Percentiles rank a stretch among this genome's conserved stretches.
phyloP scores from a whole-genome alignment of 2,113 vertebrate species.

The Varanus salvator region DNA sequence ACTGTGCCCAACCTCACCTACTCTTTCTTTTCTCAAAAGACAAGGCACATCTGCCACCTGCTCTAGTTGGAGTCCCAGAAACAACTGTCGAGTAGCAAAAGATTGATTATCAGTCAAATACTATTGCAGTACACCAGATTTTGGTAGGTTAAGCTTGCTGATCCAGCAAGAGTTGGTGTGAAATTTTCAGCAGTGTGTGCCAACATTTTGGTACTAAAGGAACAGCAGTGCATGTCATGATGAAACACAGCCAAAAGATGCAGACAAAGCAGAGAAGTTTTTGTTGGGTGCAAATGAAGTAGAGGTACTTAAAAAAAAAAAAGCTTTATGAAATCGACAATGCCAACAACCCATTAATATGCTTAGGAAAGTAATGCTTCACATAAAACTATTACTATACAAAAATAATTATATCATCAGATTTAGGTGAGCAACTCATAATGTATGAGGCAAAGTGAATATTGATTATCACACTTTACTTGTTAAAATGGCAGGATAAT shows the following conservation, averaged over 20 bases:
- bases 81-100: conserved; percentile 95
- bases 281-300: conserved; percentile 76
- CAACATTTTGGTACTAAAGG: conserved; percentile 88
- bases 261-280: conserved; percentile 89
- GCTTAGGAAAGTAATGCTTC: conserved; percentile 39
- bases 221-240: conserved; percentile 90
- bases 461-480: not conserved
- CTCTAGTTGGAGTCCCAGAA: conserved; percentile 89
- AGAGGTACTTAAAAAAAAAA: conserved; percentile 50
- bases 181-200: conserved; percentile 85
- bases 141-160: conserved; percentile 96
- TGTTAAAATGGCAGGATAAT: not conserved
- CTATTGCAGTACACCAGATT: conserved; percentile 92
- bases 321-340: conserved; percentile 70
- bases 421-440: not conserved
- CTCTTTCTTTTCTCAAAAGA: conserved; percentile 89
- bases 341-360: conserved; percentile 32
- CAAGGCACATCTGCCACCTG: conserved; percentile 95
- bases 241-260: conserved; percentile 86
- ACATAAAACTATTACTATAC: conserved; percentile 41
- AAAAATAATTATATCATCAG: conserved; percentile 24
- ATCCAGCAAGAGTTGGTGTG: conserved; percentile 93
- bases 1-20: conserved; percentile 87
- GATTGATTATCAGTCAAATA: conserved; percentile 98
- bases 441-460: not conserved